Evolutionary conservation across 1,140 invertebrate species (phyloP).

Genomic region (Lerema accius): DNA sequence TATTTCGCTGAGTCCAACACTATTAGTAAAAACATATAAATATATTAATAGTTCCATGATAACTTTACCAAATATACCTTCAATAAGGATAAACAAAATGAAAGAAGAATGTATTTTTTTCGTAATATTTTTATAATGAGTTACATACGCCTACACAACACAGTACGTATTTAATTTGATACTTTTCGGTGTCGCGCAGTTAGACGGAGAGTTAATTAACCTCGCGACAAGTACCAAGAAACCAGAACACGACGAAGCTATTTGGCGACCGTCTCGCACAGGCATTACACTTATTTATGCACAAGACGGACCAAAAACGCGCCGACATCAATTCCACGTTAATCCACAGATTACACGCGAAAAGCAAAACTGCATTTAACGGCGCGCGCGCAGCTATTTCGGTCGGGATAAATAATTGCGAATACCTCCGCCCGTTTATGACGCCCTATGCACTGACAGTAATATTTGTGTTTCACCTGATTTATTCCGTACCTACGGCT

Average conservation of each 20-base stretch:
- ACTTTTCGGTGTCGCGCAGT: not conserved
- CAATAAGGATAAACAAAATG: too few species aligned
- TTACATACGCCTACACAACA: too few species aligned
- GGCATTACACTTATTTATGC: constrained; percentile 55
- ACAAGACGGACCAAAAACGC: constrained; percentile 57
- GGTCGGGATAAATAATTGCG: constrained; percentile 64
- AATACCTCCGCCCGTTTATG: constrained; percentile 61
- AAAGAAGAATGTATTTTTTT: too few species aligned
- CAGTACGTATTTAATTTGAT: not conserved
- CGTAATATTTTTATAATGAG: too few species aligned
- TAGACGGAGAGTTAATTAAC: constrained; percentile 48
- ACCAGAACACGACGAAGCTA: constrained; percentile 57
- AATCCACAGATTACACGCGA: constrained; percentile 69
- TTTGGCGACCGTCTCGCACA: constrained; percentile 51
- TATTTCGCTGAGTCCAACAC: too few species aligned
- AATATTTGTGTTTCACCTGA: constrained; percentile 66
- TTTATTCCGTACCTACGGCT: constrained; percentile 56
- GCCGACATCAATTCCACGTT: constrained; percentile 63
- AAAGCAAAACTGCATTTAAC: constrained; percentile 72
- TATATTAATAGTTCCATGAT: too few species aligned
- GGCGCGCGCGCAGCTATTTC: constrained; percentile 64
- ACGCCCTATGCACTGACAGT: constrained; percentile 54
- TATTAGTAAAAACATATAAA: too few species aligned
- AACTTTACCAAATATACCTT: too few species aligned
- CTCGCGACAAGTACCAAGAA: constrained; percentile 55